These are phyloP conservation scores for Aegypius monachus DNA, from an alignment of 2,113 vertebrate genomes.

Conservation along the genomic window DNA sequence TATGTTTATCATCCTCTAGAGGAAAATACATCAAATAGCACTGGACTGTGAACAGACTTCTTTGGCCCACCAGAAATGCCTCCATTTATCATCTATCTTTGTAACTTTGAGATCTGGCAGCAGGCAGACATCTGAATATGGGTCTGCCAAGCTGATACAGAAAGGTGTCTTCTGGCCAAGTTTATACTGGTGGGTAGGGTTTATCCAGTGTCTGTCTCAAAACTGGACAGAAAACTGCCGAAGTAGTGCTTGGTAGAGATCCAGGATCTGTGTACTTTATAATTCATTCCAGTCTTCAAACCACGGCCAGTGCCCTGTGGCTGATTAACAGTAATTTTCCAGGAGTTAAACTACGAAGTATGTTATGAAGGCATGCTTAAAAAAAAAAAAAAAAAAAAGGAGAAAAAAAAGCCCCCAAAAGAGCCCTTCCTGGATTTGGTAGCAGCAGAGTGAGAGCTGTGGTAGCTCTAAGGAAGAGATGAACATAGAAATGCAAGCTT, in stretches of 20 bases:
- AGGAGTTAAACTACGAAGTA: neutral
- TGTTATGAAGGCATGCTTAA: neutral
- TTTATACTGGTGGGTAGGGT: neutral
- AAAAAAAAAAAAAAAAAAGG: rapidly evolving
- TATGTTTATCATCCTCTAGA: neutral
- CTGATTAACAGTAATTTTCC: slow-evolving; percentile 8
- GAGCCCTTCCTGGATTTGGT: neutral
- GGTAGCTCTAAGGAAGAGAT: neutral
- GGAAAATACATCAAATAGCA: neutral
- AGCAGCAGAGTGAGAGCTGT: neutral
- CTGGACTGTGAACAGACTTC: neutral
- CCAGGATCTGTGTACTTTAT: neutral
- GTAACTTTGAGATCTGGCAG: neutral
- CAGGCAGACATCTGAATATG: neutral
- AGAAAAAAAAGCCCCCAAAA: neutral
- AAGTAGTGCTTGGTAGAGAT: slow-evolving; percentile 5
- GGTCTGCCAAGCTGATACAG: neutral
- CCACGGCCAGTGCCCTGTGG: neutral
- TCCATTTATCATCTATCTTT: neutral
- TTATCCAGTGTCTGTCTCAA: neutral
- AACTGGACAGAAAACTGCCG: neutral
- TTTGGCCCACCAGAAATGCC: neutral
- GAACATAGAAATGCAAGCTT: neutral
- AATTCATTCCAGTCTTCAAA: neutral
- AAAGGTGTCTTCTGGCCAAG: neutral